phyloP scores from a whole-genome alignment of 2,888 invertebrate genomes.

The Ferdinandea cuprea region DNA sequence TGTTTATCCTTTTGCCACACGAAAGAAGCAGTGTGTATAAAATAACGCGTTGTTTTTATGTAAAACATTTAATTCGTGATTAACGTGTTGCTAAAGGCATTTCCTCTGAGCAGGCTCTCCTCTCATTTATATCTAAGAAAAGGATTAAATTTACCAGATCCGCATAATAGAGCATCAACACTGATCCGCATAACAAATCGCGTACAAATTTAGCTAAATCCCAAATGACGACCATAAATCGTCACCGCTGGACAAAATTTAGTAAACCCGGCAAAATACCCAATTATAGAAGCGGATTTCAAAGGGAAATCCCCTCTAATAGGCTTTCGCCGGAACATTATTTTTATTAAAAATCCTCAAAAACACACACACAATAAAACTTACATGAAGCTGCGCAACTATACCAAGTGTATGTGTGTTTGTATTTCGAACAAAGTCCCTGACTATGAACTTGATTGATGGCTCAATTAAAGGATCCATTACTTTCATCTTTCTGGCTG shows the following conservation, averaged over 20 bases:
- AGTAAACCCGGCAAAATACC: conserved; percentile 21
- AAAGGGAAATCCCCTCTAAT: conserved; percentile 13
- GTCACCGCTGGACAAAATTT: conserved; percentile 17
- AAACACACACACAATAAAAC: conserved; percentile 6
- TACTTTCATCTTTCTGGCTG: conserved; percentile 51
- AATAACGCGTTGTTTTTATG: background rate
- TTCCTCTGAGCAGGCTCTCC: background rate
- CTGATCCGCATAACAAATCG: conserved; percentile 22
- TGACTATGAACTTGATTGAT: conserved; percentile 61
- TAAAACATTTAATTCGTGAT: background rate
- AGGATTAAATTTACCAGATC: conserved; percentile 25
- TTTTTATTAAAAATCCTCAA: conserved; percentile 40
- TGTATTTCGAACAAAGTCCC: conserved; percentile 44
- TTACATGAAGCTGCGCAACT: conserved; percentile 2
- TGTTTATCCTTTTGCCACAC: conserved; percentile 14
- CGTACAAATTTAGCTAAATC: conserved; percentile 25
- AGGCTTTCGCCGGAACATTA: conserved; percentile 20
- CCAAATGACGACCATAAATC: conserved; percentile 43
- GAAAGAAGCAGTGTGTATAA: background rate
- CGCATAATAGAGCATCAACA: conserved; percentile 25
- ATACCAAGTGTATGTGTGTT: conserved; percentile 3
- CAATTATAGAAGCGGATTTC: conserved; percentile 32
- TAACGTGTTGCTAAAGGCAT: background rate
- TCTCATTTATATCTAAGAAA: background rate
- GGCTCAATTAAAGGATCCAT: conserved; percentile 54